A percentile compares a stretch with the other conserved stretches of the same genome.
Conservation (phyloP, 1,140 invertebrate species). For the Gryllus bimaculatus region DNA sequence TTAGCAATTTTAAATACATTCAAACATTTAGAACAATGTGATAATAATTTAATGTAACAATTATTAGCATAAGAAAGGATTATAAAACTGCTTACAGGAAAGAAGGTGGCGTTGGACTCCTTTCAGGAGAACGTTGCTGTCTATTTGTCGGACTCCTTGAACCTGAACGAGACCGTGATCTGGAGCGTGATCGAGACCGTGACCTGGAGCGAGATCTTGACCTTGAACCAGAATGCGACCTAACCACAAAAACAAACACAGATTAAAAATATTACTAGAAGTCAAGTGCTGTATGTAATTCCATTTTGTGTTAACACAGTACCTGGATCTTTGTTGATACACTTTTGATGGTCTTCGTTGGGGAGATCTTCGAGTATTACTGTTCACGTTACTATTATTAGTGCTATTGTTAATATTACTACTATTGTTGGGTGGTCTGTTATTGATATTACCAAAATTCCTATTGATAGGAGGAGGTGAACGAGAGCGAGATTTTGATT, state of each 20-base stretch:
- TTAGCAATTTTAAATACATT: not conserved
- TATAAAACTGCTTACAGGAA: constrained; percentile 51
- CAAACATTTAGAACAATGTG: no score
- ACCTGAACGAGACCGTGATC: constrained; percentile 33
- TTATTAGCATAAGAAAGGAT: not conserved
- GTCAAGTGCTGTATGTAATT: not conserved
- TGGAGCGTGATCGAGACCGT: constrained; percentile 31
- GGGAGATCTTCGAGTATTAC: constrained; percentile 10
- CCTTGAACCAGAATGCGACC: constrained; percentile 22
- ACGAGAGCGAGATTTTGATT: constrained; percentile 27
- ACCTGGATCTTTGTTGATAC: constrained; percentile 15
- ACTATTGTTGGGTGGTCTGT: not conserved
- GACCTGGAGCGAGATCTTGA: constrained; percentile 25
- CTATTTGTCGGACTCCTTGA: constrained; percentile 30
- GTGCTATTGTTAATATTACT: constrained; percentile 7
- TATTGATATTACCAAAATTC: constrained; percentile 11
- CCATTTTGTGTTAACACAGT: not conserved
- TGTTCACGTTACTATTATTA: constrained; percentile 12
- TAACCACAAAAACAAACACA: not conserved
- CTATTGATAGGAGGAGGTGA: constrained; percentile 7
- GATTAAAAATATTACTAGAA: not conserved
- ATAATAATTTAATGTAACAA: no score
- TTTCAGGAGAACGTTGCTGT: constrained; percentile 33
- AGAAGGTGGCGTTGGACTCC: constrained; percentile 70
- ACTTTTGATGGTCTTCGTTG: not conserved